These are phyloP conservation scores for Urocolius indicus DNA, from an alignment of 2,113 vertebrate genomes.

Conservation along the genomic window DNA sequence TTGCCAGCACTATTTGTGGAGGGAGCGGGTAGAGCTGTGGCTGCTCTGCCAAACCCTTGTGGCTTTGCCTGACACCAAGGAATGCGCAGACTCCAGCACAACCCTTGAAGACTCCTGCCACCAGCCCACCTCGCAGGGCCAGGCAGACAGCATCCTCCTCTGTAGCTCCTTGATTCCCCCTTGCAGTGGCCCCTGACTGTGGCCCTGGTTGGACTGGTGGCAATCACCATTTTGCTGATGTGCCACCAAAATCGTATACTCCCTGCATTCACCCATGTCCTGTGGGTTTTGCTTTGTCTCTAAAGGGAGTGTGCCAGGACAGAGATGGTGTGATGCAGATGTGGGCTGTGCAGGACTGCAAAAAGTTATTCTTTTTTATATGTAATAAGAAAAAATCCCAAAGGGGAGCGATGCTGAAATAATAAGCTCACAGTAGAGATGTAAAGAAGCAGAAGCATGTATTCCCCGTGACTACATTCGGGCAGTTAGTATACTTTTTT, in stretches of 20 bases:
- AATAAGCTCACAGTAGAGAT: not conserved
- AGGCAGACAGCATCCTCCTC: not conserved
- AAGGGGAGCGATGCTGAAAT: not conserved
- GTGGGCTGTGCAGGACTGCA: not conserved
- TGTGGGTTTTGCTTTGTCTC: not conserved
- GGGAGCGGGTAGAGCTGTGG: slow-evolving; percentile 36
- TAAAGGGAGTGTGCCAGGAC: not conserved
- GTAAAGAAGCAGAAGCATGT: not conserved
- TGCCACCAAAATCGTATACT: not conserved
- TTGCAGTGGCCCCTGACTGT: not conserved
- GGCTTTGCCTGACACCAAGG: slow-evolving; percentile 61
- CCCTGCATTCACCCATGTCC: not conserved
- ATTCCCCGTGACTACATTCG: not conserved
- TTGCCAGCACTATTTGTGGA: not conserved
- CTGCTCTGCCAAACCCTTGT: slow-evolving; percentile 70
- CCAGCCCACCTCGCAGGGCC: rapidly evolving
- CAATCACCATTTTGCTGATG: not conserved
- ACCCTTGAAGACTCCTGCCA: not conserved
- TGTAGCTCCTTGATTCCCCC: not conserved
- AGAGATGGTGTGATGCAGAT: not conserved
- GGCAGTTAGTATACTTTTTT: not conserved
- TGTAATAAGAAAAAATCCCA: not conserved
- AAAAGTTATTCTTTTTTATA: not conserved
- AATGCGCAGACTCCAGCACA: slow-evolving; percentile 56
- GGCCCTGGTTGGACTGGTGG: not conserved